Evolutionary conservation across 2,888 invertebrate species (phyloP), one percentile per base, ranked within the genome.

Genomic region (Rhodophaea formosa): DNA sequence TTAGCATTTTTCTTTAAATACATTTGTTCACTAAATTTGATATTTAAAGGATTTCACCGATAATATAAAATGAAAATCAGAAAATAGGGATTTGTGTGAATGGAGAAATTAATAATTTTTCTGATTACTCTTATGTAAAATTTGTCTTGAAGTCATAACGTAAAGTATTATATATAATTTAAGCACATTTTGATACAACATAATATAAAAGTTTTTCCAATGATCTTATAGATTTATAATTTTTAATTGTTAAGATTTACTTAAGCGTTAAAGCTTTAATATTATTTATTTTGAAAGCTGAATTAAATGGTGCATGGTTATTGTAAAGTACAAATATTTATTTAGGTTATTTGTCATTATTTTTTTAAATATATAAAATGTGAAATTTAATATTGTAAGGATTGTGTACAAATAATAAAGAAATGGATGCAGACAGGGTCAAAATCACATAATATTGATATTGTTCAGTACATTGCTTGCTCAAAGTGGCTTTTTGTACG

Each of bases 281-380:
- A 58, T 57, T 59, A 60, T 65, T 68, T 65, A 61, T 62, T 68
- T 61, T 32, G 55, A 69, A 73, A 73, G 90, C 86, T 89, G 85
- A 88, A 88, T 80, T 66, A 64, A 65, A 75, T 81, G 85, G 88
- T 88, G 88, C 88, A 77, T 77, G 66, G 61, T 35, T 62, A 15
- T 59, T 59, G 42, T 29, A 45, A 53, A 59, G 39, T 57, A 57
- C 53, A 53, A 59, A 60, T 58, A 62, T 61, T 61, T 57, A 62
- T 23, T 61, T 59, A 65, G 56, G 58, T 68, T 71, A 60, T 61
- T 52, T 59, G 59, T 55, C 49, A 53, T 53, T 15, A 42, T 17
- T 59, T 57, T 59, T 47, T 56, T 56, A 58, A 57, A 57, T 12
- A 3, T 39, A 39, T 59, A 57, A 54, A 39, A 12, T 39, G 8